These are phyloP conservation scores for Lysandra bellargus DNA, from an alignment of 2,888 invertebrate species.

Conservation along the genomic window DNA sequence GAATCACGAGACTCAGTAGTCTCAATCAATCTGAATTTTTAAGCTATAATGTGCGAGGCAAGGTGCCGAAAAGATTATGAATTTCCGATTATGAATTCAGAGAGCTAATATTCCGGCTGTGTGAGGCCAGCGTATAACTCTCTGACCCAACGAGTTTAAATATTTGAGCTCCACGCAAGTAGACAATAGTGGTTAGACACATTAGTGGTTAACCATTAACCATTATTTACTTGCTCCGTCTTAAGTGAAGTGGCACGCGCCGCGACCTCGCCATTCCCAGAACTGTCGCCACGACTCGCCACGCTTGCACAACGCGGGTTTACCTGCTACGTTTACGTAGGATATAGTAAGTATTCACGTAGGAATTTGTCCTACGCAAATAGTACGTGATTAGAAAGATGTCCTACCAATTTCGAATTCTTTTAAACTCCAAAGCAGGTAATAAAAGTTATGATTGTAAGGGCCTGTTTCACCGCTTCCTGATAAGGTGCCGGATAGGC, in stretches of 20 bases:
- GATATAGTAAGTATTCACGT: not conserved
- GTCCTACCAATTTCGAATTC: not conserved
- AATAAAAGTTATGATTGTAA: too few relatives aligned
- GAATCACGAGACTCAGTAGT: too few relatives aligned
- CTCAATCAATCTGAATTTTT: too few relatives aligned
- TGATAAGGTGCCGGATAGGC: too few relatives aligned
- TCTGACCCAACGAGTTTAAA: not conserved
- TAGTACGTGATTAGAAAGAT: not conserved
- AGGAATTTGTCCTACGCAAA: not conserved
- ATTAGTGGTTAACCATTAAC: slow-evolving; percentile 23
- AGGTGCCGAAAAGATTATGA: too few relatives aligned
- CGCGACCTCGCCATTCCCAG: slow-evolving; percentile 40
- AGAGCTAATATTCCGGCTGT: too few relatives aligned
- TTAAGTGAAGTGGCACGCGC: slow-evolving; percentile 37
- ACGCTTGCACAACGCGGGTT: slow-evolving; percentile 24
- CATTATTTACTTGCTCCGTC: not conserved
- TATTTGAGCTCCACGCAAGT: not conserved
- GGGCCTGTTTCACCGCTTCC: too few relatives aligned
- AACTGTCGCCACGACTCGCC: slow-evolving; percentile 34
- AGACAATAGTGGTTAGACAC: slow-evolving; percentile 14
- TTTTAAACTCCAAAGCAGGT: not conserved
- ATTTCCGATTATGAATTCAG: too few relatives aligned
- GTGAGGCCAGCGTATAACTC: not conserved
- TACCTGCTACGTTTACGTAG: slow-evolving; percentile 23
- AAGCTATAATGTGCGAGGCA: too few relatives aligned